Percentiles rank a stretch among this genome's conserved stretches.
These are phyloP conservation scores for Psephotus haematonotus DNA, from an alignment of 2,113 vertebrate species.

Conservation along the genomic window DNA sequence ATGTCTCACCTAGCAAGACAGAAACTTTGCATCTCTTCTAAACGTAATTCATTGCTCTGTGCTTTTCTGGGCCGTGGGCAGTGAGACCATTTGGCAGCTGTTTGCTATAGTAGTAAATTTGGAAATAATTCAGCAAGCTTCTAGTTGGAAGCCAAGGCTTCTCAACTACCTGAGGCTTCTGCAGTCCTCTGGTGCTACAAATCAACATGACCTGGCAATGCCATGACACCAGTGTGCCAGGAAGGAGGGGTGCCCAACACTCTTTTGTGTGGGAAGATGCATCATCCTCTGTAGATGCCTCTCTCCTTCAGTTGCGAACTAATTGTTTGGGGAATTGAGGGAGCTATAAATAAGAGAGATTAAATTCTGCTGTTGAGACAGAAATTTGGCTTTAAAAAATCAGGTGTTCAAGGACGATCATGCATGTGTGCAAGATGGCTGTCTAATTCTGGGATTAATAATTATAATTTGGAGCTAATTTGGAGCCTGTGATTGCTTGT, in stretches of 20 bases:
- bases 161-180: slow-evolving; percentile 33
- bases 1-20: not conserved
- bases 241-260: not conserved
- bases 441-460: not conserved
- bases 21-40: not conserved
- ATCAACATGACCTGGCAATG: slow-evolving; percentile 63
- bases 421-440: not conserved
- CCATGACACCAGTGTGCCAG: slow-evolving; percentile 7
- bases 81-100: not conserved
- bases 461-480: not conserved
- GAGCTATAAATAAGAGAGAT: slow-evolving; percentile 76
- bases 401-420: not conserved
- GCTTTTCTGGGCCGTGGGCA: not conserved
- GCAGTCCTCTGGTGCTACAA: slow-evolving; percentile 26
- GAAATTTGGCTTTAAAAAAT: slow-evolving; percentile 7
- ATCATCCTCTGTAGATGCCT: not conserved
- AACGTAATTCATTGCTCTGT: not conserved
- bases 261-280: not conserved
- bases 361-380: slow-evolving; percentile 61
- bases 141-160: slow-evolving; percentile 30
- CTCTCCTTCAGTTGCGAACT: slow-evolving; percentile 55
- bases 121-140: slow-evolving; percentile 43
- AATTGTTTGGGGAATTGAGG: slow-evolving; percentile 68
- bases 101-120: slow-evolving; percentile 7
- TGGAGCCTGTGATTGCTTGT: not conserved